These are phyloP conservation scores for Pandion haliaetus DNA, from an alignment of 2,113 vertebrate species.

Conservation along the genomic window DNA sequence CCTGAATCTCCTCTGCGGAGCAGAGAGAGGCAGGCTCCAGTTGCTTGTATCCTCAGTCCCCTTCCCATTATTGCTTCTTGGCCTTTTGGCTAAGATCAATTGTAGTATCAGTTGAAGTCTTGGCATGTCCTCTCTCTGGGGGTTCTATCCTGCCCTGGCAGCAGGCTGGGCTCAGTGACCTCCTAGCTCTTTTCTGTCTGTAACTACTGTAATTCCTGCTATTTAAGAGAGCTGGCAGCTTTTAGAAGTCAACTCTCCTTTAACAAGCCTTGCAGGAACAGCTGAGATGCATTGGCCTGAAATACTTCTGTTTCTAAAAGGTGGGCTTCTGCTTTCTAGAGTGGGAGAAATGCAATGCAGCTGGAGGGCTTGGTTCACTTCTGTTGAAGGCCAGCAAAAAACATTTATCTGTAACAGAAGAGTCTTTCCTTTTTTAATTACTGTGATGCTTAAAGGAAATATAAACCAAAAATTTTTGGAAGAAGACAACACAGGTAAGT, in stretches of 20 bases:
- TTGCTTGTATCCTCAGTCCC: not conserved
- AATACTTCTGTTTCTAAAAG: conserved; percentile 8
- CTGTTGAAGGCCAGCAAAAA: not conserved
- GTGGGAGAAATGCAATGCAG: not conserved
- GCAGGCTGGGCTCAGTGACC: not conserved
- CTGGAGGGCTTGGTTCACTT: fast-evolving
- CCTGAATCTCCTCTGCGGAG: not conserved
- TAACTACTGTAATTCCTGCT: not conserved
- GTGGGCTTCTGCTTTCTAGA: not conserved
- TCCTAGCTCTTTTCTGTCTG: not conserved
- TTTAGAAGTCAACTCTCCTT: not conserved
- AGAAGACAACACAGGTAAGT: not conserved
- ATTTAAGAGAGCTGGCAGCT: not conserved
- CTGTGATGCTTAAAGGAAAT: not conserved
- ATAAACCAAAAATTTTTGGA: not conserved
- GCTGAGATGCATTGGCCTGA: not conserved
- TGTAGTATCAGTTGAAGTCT: not conserved
- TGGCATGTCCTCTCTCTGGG: not conserved
- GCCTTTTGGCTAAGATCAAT: not conserved
- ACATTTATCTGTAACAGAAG: fast-evolving
- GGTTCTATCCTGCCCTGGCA: not conserved
- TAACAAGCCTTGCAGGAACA: not conserved
- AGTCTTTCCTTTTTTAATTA: not conserved
- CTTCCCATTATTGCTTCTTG: not conserved
- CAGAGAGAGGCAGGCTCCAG: not conserved